Percentiles rank a stretch among this genome's conserved stretches.
phyloP scores from a whole-genome alignment of 2,113 vertebrate genomes.

The Atherinomorus stipes region DNA sequence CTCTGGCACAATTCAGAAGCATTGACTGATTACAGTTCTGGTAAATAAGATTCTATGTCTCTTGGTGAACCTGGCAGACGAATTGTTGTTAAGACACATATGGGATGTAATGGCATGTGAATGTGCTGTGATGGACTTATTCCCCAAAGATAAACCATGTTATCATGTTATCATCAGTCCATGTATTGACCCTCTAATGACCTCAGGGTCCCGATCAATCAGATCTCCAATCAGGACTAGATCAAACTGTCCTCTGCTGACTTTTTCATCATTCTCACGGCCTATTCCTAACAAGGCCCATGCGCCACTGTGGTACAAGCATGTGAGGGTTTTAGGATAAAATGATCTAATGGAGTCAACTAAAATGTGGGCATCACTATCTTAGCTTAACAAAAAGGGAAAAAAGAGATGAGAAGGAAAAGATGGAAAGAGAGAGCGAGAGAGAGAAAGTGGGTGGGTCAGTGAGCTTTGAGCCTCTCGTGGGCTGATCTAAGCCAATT shows the following conservation, averaged over 20 bases:
- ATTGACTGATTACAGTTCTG: conserved; percentile 33
- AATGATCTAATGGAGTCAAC: conserved; percentile 18
- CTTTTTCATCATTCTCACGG: conserved; percentile 39
- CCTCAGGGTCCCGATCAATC: conserved; percentile 72
- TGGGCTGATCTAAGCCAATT: conserved; percentile 80
- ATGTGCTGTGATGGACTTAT: conserved; percentile 40
- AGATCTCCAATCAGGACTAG: conserved; percentile 69
- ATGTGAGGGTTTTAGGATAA: conserved; percentile 37
- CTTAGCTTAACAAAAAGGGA: conserved; percentile 31
- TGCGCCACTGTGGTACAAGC: neutral
- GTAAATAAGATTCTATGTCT: conserved; percentile 27
- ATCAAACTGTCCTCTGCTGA: conserved; percentile 51
- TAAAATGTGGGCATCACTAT: conserved; percentile 42
- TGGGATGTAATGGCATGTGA: conserved; percentile 54
- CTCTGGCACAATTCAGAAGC: conserved; percentile 20
- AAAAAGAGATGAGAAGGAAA: conserved; percentile 36
- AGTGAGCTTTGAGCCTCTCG: conserved; percentile 75
- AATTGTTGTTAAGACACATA: conserved; percentile 34
- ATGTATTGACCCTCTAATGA: conserved; percentile 64
- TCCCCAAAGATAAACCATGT: conserved; percentile 51
- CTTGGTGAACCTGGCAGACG: conserved; percentile 15
- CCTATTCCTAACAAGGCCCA: conserved; percentile 11
- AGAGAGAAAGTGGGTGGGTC: conserved; percentile 58
- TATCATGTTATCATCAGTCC: conserved; percentile 65
- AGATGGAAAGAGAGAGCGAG: conserved; percentile 21